Evolutionary conservation across 2,113 vertebrate species (phyloP), one percentile per base, ranked within the genome.

Genomic region (Hirundichthys speculiger): DNA sequence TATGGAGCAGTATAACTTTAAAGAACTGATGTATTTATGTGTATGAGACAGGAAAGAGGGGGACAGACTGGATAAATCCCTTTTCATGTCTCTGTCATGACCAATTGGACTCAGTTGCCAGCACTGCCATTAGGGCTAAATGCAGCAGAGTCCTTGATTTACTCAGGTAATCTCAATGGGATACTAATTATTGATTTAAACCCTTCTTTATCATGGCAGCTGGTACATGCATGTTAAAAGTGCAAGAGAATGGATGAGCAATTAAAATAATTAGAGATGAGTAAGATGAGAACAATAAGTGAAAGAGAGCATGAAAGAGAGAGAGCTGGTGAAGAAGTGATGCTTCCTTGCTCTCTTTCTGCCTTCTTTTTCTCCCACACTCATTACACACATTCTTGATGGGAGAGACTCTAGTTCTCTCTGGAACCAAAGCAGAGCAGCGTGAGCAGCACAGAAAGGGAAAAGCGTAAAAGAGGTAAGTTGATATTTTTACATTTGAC

Each of bases 401-500:
- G 30, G 77, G 55, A 15, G 12, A 83, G 64, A 60, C 58, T 51
- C 64, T 50, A 40, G 60, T 58, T 77, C 45, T 24, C 42, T 62
- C n/a, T 2, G 41, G 41, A 57, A 84, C 72, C 70, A 67, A 53
- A 62, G 52, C 72, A 51, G 46, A 73, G 51, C 5, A 57, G 72
- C 48, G 1, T 43, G 0, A 57, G 57, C 51, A 11, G 67, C 41
- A 64, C 57, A 61, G 55, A 64, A 3, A 27, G 54, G 11, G 49
- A 62, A 55, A 46, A 63, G 64, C 73, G 65, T 50, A 61, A n/a
- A 21, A 15, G 69, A 49, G 85, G 88, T 87, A 55, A 90, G 86
- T 61, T 66, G n/a, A 72, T 21, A 18, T 51, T 54, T 65, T 62
- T 5, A 41, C 30, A 40, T 5, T 25, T n/a, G n/a, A 18, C 8